Conservation (phyloP, 2,888 invertebrate species). For the Reticulitermes lucifugus region DNA sequence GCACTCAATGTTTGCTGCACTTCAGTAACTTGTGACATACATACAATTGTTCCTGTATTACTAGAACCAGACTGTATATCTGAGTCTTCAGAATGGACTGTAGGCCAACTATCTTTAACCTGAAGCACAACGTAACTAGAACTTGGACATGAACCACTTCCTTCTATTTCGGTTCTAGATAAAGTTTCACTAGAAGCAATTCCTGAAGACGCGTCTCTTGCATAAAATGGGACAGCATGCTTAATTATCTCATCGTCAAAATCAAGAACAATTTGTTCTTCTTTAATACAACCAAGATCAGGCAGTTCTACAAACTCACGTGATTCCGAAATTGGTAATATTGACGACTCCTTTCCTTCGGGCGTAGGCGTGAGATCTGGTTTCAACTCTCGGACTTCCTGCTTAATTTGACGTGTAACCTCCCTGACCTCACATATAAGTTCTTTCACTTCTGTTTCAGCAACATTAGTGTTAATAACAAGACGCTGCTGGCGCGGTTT, state of each 20-base stretch:
- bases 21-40: too few species aligned
- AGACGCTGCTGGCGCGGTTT: background rate
- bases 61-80: too few species aligned
- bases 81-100: too few species aligned
- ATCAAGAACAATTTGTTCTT: constrained; percentile 22
- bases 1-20: too few species aligned
- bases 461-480: constrained; percentile 3
- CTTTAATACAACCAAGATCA: constrained; percentile 41
- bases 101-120: too few species aligned
- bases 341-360: constrained; percentile 58
- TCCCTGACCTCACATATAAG: constrained; percentile 66
- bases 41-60: too few species aligned
- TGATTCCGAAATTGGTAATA: constrained; percentile 46
- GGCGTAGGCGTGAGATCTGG: constrained; percentile 68
- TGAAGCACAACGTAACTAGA: too few species aligned
- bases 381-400: constrained; percentile 65
- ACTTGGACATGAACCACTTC: too few species aligned
- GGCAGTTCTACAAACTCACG: constrained; percentile 46
- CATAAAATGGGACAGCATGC: too few species aligned
- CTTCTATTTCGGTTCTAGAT: too few species aligned
- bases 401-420: constrained; percentile 65
- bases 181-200: too few species aligned
- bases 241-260: background rate
- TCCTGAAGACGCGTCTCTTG: too few species aligned
- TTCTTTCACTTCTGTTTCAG: constrained; percentile 56